Evolutionary conservation across 2,888 invertebrate genomes (phyloP).

Genomic region (Nomada flava): DNA sequence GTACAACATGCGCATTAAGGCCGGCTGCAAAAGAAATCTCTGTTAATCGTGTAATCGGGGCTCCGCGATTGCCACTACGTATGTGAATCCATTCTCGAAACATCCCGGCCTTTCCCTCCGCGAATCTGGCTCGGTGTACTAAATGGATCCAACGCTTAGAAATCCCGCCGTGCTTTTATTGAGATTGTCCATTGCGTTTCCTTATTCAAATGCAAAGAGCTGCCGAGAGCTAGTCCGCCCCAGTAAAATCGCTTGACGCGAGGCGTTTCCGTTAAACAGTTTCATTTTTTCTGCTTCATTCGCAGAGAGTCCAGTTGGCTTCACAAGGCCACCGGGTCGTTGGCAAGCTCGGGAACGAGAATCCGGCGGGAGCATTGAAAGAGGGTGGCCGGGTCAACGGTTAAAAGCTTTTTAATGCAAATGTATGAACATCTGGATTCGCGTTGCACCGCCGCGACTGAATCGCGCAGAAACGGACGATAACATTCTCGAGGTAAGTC

Average conservation of each 20-base stretch:
- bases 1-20: neutral
- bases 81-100: neutral
- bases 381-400: constrained; percentile 31
- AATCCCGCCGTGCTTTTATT: neutral
- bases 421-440: constrained; percentile 59
- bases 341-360: constrained; percentile 24
- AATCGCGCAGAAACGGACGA: constrained; percentile 56
- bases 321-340: neutral
- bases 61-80: neutral
- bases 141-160: too few species aligned
- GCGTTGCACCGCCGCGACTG: constrained; percentile 35
- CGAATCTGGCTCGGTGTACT: too few species aligned
- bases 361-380: constrained; percentile 38
- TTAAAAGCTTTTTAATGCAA: constrained; percentile 66
- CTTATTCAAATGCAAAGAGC: neutral
- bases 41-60: neutral
- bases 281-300: neutral
- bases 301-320: neutral
- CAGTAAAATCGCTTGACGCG: neutral
- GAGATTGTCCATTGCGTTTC: neutral
- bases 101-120: neutral
- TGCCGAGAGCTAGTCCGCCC: neutral
- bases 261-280: neutral
- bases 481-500: constrained; percentile 57
- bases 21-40: neutral